Base-by-base conservation (phyloP, 2,113 vertebrate genomes). In the Peromyscus polionotus region DNA sequence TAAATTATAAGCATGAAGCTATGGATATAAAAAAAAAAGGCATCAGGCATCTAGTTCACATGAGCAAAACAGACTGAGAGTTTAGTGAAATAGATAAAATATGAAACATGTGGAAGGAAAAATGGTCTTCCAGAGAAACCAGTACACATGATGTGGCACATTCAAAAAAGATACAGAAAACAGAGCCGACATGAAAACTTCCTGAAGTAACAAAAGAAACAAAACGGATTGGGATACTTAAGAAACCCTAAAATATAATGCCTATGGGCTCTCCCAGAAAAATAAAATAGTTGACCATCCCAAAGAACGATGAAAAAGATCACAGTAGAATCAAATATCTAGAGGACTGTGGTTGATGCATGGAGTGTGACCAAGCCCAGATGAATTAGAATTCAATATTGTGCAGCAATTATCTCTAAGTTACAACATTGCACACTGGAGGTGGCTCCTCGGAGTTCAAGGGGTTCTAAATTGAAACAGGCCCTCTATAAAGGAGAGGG, bases 1-100 rank as follows among this genome's bases (percentile, higher is more conserved):
- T 90, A 96, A 84, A 65, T 84, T 85, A 92, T 61, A 91, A 91
- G 42, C 42, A 76, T 84, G 36, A 93, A 94, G 48, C 13, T 51
- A 93, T 70, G 91, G 65, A 88, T 31, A 90, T 33, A 79, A 13
- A 91, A 79, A 13, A 91, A 51, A 51, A 51, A 10, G 14, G 48
- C 3, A 77, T n/a, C 54, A 86, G 54, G 92, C 72, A 93, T 63
- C 31, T 90, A 90, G 36, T 81, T 0, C 9, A 67, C 51, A 17
- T 75, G n/a, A 93, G 67, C 63, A 45, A 96, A 61, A 83, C 13
- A 22, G 33, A 73, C 33, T 39, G 51, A 85, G 14, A 84, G 10
- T 77, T 76, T 39, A 86, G 72, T 72, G 13, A 86, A 36, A 33
- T 48, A 45, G 31, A 90, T 26, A 87, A 45, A 95, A 84, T 0